Conservation (phyloP, 2,113 vertebrate species). For the Chaetodon trifascialis region DNA sequence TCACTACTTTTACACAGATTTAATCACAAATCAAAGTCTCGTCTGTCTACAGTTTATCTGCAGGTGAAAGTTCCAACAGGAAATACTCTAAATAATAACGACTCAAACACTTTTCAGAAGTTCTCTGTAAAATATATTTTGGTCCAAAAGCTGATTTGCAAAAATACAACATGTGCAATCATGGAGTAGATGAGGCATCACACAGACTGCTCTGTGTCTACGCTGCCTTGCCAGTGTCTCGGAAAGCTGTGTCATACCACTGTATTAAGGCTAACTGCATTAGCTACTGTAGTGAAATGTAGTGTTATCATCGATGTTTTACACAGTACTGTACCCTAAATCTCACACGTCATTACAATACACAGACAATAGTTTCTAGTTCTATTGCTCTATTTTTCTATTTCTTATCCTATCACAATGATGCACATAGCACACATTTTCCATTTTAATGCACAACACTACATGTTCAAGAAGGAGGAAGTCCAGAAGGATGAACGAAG, state of each 20-base stretch:
- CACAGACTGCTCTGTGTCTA: constrained; percentile 19
- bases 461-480: constrained; percentile 3
- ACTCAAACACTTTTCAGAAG: constrained; percentile 58
- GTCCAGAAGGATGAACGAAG: constrained; percentile 16
- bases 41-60: no score
- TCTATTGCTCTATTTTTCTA: constrained; percentile 18
- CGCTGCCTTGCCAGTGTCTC: constrained; percentile 23
- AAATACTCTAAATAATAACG: background rate
- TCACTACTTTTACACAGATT: no score
- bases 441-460: constrained; percentile 30
- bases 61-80: no score
- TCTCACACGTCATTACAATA: constrained; percentile 24
- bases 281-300: constrained; percentile 50
- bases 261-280: constrained; percentile 49
- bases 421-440: constrained; percentile 11
- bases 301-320: constrained; percentile 26
- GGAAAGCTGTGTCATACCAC: constrained; percentile 30
- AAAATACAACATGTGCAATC: constrained; percentile 81
- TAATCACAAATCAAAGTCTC: no score
- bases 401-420: background rate
- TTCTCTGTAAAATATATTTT: constrained; percentile 85
- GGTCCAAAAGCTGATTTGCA: constrained; percentile 85
- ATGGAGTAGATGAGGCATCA: constrained; percentile 50
- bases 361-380: constrained; percentile 32
- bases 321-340: constrained; percentile 32